Percentiles rank a stretch among this genome's conserved stretches.
phyloP scores from a whole-genome alignment of 2,797 vertebrate species.

The Typhlichthys subterraneus region DNA sequence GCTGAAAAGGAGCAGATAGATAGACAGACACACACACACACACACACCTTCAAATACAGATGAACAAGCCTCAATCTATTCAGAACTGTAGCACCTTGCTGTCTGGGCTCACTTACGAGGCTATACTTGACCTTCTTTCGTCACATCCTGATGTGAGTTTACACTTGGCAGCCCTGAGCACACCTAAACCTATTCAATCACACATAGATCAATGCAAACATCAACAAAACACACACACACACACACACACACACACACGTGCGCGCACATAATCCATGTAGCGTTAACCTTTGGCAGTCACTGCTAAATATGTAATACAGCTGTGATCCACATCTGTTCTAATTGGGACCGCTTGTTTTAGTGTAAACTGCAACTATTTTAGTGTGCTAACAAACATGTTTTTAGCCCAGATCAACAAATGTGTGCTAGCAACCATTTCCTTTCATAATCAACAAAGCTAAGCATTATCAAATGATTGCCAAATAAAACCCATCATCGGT shows the following conservation, averaged over 20 bases:
- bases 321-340: slow-evolving; percentile 40
- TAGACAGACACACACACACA: slow-evolving; percentile 3
- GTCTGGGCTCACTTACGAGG: slow-evolving; percentile 12
- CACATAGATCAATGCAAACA: background rate
- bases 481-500: slow-evolving; percentile 36
- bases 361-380: slow-evolving; percentile 36
- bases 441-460: slow-evolving; percentile 32
- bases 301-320: slow-evolving; percentile 18
- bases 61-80: background rate
- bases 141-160: slow-evolving; percentile 1
- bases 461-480: slow-evolving; percentile 30
- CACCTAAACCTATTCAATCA: slow-evolving; percentile 12
- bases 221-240: background rate
- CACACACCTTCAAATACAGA: slow-evolving; percentile 4
- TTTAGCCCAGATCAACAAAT: slow-evolving; percentile 54
- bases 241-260: slow-evolving; percentile 18
- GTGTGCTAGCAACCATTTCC: slow-evolving; percentile 31
- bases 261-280: background rate
- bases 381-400: slow-evolving; percentile 38
- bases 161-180: slow-evolving; percentile 8
- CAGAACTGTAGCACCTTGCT: slow-evolving; percentile 3
- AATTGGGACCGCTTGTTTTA: slow-evolving; percentile 29
- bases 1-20: background rate
- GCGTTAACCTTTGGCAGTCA: slow-evolving; percentile 16
- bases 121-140: slow-evolving; percentile 1